Conservation (phyloP, 2,113 vertebrate species). For the Leucopsar rothschildi region DNA sequence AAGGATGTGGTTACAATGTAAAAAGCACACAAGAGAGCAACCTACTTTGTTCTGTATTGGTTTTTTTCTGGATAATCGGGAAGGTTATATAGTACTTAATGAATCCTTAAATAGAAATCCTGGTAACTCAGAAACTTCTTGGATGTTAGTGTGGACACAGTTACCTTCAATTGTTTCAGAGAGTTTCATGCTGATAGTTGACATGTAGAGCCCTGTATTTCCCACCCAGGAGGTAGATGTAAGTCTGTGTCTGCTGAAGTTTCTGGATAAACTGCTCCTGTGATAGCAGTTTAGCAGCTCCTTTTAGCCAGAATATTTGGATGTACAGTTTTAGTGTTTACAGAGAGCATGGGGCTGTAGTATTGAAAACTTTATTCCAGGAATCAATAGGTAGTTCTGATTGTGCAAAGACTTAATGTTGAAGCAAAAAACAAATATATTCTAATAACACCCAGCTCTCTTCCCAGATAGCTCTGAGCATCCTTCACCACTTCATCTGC, state of each 20-base stretch:
- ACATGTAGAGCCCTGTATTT: background rate
- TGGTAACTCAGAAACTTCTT: background rate
- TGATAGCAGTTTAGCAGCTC: background rate
- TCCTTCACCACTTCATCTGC: background rate
- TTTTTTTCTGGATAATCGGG: background rate
- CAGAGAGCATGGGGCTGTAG: background rate
- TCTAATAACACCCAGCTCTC: background rate
- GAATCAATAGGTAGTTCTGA: background rate
- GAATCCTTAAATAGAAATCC: background rate
- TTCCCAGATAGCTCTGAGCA: background rate
- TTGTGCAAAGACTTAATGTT: background rate
- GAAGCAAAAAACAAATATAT: background rate
- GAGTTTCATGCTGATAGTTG: background rate
- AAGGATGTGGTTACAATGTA: background rate
- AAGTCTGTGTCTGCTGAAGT: background rate
- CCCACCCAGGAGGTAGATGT: background rate
- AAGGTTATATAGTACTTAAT: background rate
- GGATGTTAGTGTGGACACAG: background rate
- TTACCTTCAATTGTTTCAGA: background rate
- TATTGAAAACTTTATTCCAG: background rate
- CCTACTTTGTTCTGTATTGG: background rate
- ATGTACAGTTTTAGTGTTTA: background rate
- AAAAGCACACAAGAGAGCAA: background rate
- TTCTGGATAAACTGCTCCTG: background rate
- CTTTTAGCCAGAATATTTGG: background rate